A percentile compares a stretch with the other conserved stretches of the same genome.
These are phyloP conservation scores for Aquatica leii DNA, from an alignment of 2,888 invertebrate genomes.

Conservation along the genomic window DNA sequence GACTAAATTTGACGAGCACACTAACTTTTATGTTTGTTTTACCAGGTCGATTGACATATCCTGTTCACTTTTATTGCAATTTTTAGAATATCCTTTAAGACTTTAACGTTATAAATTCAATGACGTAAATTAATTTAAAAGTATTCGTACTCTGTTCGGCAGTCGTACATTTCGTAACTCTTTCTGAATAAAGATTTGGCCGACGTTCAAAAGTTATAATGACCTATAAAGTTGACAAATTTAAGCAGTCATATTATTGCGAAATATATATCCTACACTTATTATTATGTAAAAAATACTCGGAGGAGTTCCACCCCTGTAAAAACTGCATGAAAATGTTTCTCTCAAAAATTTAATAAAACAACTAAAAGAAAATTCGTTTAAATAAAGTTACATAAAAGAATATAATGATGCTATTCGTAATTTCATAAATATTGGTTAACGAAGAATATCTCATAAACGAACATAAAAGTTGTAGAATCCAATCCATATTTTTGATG, in stretches of 20 bases:
- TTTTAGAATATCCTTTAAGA: slow-evolving; percentile 7
- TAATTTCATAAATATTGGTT: too few relatives aligned
- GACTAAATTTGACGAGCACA: slow-evolving; percentile 55
- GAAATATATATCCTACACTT: neutral
- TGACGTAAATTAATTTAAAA: neutral
- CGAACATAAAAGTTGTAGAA: too few relatives aligned
- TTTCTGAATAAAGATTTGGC: slow-evolving; percentile 26
- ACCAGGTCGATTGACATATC: slow-evolving; percentile 29
- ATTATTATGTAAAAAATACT: neutral
- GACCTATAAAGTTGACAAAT: slow-evolving; percentile 26
- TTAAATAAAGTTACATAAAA: too few relatives aligned
- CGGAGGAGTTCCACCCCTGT: neutral
- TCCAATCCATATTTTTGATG: too few relatives aligned
- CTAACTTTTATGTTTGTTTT: slow-evolving; percentile 41
- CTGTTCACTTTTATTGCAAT: slow-evolving; percentile 17
- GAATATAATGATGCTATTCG: too few relatives aligned
- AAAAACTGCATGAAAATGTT: too few relatives aligned
- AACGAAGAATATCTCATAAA: too few relatives aligned
- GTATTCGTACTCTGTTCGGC: too few relatives aligned
- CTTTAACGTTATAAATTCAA: slow-evolving; percentile 9
- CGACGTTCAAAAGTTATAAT: slow-evolving; percentile 27
- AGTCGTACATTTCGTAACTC: slow-evolving; percentile 6
- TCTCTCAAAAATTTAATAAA: too few relatives aligned
- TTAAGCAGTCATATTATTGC: slow-evolving; percentile 11
- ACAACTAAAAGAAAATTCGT: too few relatives aligned